Conservation (phyloP, 1,140 invertebrate species). For the Drosophila equinoxialis region DNA sequence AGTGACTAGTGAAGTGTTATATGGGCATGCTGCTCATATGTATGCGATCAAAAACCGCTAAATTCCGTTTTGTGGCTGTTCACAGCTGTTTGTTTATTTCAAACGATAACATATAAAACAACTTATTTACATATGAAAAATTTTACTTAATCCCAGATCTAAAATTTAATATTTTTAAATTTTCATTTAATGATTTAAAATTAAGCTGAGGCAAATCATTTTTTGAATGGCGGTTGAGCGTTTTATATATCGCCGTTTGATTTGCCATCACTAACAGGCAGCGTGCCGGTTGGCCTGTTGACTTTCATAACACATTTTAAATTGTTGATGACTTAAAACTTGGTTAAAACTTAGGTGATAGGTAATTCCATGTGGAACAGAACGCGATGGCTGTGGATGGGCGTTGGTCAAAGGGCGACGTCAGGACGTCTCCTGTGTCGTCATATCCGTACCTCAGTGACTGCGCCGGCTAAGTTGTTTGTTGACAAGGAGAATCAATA, state of each 20-base stretch:
- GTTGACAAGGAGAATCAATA: constrained; percentile 75
- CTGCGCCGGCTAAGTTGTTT: constrained; percentile 40
- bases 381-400: constrained; percentile 29
- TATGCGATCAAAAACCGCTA: too few species aligned
- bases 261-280: constrained; percentile 2
- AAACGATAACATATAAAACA: too few species aligned
- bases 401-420: constrained; percentile 6
- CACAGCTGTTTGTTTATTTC: too few species aligned
- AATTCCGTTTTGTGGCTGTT: too few species aligned
- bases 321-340: constrained; percentile 5
- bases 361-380: constrained; percentile 24
- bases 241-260: background rate
- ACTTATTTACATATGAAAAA: too few species aligned
- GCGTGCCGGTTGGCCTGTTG: background rate
- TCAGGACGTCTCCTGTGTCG: background rate
- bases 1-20: background rate
- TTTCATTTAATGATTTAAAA: too few species aligned
- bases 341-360: background rate
- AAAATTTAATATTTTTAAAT: too few species aligned
- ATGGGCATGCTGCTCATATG: background rate
- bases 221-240: background rate
- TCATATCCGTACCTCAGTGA: constrained; percentile 18
- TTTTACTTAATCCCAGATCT: too few species aligned
- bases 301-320: constrained; percentile 31
- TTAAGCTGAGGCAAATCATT: too few species aligned